Conservation (phyloP, 2,113 vertebrate genomes). For the Columba livia region DNA sequence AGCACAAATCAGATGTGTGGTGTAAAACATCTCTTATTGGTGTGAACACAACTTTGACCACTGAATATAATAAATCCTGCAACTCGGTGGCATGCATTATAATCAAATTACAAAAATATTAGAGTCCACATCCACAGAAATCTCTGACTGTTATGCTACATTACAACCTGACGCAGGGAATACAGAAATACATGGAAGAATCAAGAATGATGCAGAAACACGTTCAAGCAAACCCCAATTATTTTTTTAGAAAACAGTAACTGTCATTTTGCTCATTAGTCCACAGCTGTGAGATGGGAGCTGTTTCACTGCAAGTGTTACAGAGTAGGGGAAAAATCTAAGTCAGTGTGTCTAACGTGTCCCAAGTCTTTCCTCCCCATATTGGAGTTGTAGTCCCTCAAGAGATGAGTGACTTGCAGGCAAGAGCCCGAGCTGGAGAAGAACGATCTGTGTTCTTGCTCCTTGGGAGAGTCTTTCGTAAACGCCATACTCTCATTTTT, state of each 20-base stretch:
- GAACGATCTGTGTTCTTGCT: not conserved
- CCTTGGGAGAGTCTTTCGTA: not conserved
- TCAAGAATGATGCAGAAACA: not conserved
- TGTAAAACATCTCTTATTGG: not conserved
- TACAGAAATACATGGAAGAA: not conserved
- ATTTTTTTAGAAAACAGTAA: not conserved
- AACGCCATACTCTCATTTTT: not conserved
- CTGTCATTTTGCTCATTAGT: not conserved
- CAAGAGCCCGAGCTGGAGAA: not conserved
- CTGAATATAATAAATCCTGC: not conserved
- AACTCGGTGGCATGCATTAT: not conserved
- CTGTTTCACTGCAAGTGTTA: not conserved
- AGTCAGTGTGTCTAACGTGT: rapidly evolving
- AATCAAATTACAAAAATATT: not conserved
- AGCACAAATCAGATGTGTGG: not conserved
- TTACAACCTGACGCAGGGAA: not conserved
- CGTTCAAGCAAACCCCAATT: not conserved
- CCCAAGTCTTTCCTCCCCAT: not conserved
- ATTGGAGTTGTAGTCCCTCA: rapidly evolving
- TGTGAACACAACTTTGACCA: constrained; percentile 1
- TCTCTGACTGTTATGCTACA: rapidly evolving
- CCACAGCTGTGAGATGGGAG: not conserved
- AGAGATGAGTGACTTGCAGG: not conserved
- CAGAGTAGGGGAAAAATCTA: not conserved
- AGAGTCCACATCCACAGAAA: not conserved